These are phyloP conservation scores for Craterocephalus amniculus DNA, from an alignment of 2,797 vertebrate genomes.

Conservation along the genomic window DNA sequence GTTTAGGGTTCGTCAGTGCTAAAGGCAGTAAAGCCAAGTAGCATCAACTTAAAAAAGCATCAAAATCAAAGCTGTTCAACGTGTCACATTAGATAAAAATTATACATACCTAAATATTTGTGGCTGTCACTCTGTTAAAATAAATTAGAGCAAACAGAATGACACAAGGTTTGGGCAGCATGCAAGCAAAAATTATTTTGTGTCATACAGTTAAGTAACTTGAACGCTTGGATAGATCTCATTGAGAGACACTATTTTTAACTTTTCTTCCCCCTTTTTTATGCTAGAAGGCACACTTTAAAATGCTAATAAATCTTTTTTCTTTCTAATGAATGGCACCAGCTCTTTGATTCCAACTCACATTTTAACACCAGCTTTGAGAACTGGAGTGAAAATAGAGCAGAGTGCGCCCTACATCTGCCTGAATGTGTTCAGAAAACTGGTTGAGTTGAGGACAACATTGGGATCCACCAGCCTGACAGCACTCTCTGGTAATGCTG, in stretches of 20 bases:
- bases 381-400: slow-evolving; percentile 30
- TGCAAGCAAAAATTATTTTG: slow-evolving; percentile 31
- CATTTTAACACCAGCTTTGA: slow-evolving; percentile 16
- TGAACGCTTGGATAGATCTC: slow-evolving; percentile 16
- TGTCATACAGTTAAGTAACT: slow-evolving; percentile 39
- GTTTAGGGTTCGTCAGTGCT: slow-evolving; percentile 14
- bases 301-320: slow-evolving; percentile 43
- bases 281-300: slow-evolving; percentile 42
- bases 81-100: slow-evolving; percentile 16
- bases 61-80: slow-evolving; percentile 10
- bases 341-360: slow-evolving; percentile 28
- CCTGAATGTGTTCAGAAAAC: slow-evolving; percentile 51
- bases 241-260: slow-evolving; percentile 41
- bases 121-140: slow-evolving; percentile 27
- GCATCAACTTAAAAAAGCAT: slow-evolving; percentile 10
- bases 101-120: slow-evolving; percentile 12
- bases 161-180: slow-evolving; percentile 4
- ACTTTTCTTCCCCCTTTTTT: slow-evolving; percentile 27
- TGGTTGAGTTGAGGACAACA: slow-evolving; percentile 57
- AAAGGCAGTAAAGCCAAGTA: slow-evolving; percentile 23
- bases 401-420: slow-evolving; percentile 51
- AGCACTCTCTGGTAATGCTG: slow-evolving; percentile 56
- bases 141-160: slow-evolving; percentile 20
- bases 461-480: slow-evolving; percentile 51
- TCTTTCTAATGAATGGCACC: slow-evolving; percentile 24